Evolutionary conservation across 2,113 vertebrate species (phyloP).

Genomic region (Zonotrichia leucophrys): DNA sequence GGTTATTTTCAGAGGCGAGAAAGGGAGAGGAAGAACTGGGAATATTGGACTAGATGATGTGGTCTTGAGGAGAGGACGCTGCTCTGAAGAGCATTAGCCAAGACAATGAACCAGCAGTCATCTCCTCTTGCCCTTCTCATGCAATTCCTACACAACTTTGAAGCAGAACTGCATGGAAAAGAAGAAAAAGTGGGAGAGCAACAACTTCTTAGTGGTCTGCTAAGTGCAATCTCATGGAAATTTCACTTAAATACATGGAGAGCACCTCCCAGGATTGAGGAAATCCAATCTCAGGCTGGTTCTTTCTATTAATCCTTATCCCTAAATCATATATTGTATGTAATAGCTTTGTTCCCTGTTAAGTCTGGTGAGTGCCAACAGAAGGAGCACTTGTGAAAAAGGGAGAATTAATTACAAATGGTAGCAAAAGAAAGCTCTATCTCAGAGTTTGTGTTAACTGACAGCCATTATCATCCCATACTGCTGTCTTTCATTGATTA

Average conservation of each 20-base stretch:
- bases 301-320: conserved; percentile 8
- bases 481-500: neutral
- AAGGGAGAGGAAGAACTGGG: conserved; percentile 80
- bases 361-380: neutral
- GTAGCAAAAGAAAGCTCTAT: neutral
- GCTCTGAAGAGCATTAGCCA: conserved; percentile 79
- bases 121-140: neutral
- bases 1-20: conserved; percentile 94
- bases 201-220: neutral
- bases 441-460: neutral
- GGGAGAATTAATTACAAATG: neutral
- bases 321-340: neutral
- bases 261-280: conserved; percentile 64
- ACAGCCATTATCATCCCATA: neutral
- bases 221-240: conserved; percentile 41
- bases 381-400: neutral
- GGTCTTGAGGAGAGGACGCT: conserved; percentile 85
- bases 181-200: neutral
- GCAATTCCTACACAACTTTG: neutral
- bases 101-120: neutral
- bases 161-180: neutral
- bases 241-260: neutral
- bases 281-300: neutral
- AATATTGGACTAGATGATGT: conserved; percentile 93
- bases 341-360: neutral